These are phyloP conservation scores for Hapalemur alaotrensis DNA, from an alignment of 2,797 vertebrate species.

Conservation along the genomic window DNA sequence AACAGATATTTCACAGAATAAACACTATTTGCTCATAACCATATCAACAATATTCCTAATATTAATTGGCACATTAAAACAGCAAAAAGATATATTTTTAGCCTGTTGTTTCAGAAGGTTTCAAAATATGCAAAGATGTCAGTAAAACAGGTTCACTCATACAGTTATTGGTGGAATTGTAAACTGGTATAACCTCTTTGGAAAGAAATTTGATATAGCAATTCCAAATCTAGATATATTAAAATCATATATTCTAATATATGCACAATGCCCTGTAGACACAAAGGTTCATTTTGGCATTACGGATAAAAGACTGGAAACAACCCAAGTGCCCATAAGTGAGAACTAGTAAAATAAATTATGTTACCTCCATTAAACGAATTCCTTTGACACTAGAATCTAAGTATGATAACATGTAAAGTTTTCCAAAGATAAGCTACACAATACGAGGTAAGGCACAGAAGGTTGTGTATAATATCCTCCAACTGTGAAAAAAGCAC, in stretches of 20 bases:
- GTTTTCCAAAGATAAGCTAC: not conserved
- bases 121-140: not conserved
- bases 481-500: not conserved
- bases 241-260: accelerated
- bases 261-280: no score
- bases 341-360: not conserved
- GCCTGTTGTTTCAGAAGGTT: not conserved
- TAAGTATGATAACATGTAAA: no score
- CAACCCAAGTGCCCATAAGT: not conserved
- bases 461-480: no score
- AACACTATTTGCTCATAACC: not conserved
- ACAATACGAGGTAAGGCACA: not conserved
- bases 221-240: not conserved
- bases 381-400: not conserved
- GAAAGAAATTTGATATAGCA: not conserved
- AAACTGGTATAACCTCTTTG: not conserved
- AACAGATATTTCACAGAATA: not conserved
- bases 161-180: no score
- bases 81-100: not conserved
- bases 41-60: no score
- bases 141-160: accelerated
- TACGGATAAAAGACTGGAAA: not conserved
- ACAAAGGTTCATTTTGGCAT: not conserved
- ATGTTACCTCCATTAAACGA: accelerated
- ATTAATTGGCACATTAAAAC: not conserved